Conservation (phyloP, 2,797 vertebrate species). For the Alcedo quadribrachys region DNA sequence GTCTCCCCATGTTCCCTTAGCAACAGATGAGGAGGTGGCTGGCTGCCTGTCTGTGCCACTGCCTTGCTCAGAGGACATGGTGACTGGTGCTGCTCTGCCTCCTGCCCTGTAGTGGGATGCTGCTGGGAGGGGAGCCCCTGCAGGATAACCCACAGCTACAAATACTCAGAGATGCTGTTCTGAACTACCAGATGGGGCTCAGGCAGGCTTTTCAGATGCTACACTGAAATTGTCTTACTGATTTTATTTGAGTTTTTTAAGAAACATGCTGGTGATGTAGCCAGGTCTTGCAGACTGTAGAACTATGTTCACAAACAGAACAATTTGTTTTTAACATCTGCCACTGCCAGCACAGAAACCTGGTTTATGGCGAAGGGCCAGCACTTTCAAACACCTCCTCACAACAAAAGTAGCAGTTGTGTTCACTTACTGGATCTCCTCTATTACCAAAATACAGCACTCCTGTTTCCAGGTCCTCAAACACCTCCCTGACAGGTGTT, state of each 20-base stretch:
- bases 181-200: not conserved
- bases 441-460: not conserved
- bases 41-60: not conserved
- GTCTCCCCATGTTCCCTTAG: slow-evolving; percentile 38
- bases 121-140: not conserved
- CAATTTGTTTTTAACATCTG: not conserved
- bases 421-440: not conserved
- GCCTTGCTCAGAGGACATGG: not conserved
- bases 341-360: not conserved
- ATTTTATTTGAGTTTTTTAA: not conserved
- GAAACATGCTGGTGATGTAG: not conserved
- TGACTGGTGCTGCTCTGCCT: not conserved
- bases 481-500: not conserved
- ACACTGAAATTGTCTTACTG: not conserved
- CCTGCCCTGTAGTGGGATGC: not conserved
- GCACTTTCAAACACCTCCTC: not conserved
- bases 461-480: not conserved
- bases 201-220: not conserved
- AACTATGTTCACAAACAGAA: not conserved
- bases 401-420: not conserved
- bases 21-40: slow-evolving; percentile 54
- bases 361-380: not conserved
- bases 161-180: not conserved
- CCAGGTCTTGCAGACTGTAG: not conserved
- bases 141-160: not conserved